Percentiles rank a stretch among this genome's conserved stretches.
Evolutionary conservation across 2,888 invertebrate genomes (phyloP).

Genomic region (Lingula anatina): DNA sequence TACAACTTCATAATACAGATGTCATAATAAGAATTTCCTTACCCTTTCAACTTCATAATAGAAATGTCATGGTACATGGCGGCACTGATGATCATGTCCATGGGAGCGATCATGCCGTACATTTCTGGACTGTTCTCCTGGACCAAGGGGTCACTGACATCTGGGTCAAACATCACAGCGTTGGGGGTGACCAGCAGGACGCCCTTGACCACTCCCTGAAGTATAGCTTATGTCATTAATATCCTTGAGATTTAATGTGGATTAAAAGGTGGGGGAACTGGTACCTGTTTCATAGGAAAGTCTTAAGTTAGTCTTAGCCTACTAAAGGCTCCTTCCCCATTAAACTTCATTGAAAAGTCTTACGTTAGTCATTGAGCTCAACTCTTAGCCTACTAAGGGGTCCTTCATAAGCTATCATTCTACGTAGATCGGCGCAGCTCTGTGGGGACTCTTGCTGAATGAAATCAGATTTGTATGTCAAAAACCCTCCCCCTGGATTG

Average conservation of each 20-base stretch:
- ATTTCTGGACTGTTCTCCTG: conserved; percentile 58
- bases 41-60: conserved; percentile 27
- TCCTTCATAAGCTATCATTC: no score
- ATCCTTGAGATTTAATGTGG: no score
- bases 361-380: no score
- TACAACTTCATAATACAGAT: neutral
- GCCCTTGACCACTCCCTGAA: conserved; percentile 85
- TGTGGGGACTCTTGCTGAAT: no score
- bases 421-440: no score
- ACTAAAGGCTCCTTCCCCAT: no score
- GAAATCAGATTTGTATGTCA: no score
- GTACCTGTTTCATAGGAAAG: neutral
- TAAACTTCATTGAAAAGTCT: no score
- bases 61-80: conserved; percentile 95
- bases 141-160: conserved; percentile 92
- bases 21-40: conserved; percentile 25
- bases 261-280: conserved; percentile 16
- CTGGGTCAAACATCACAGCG: conserved; percentile 98
- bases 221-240: no score
- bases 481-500: no score
- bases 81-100: conserved; percentile 95
- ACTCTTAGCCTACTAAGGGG: no score
- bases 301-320: no score
- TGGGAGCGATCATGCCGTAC: conserved; percentile 72
- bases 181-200: conserved; percentile 96